Evolutionary conservation across 1,140 invertebrate genomes (phyloP), one percentile per base, ranked within the genome.

Genomic region (Trypoxylus dichotomus): DNA sequence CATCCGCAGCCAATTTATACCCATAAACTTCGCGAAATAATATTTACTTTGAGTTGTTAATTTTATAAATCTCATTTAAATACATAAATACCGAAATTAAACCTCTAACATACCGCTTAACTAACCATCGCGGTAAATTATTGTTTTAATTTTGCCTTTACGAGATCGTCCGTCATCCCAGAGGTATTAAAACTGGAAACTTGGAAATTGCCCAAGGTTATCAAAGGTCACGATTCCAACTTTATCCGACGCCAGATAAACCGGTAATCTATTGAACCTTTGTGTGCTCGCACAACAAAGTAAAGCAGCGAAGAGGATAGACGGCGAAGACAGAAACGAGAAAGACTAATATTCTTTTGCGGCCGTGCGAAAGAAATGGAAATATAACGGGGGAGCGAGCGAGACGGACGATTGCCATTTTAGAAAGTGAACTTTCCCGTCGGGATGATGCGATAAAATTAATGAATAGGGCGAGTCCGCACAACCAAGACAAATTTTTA

Each of bases 201-300:
- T 68, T 68, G 60, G 60, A 68, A 68, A 68, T 68, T 68, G 60
- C 60, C 60, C 60, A 68, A 68, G 60, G 60, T 68, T 68, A 68
- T 68, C 60, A 68, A 68, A 68, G 60, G 60, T 68, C 60, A 68
- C 60, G 60, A 68, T 68, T 68, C 60, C 27, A 24, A 27, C 60
- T 68, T 68, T 68, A 68, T 68, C 60, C 60, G 60, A 15, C 60
- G 60, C 60, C 60, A 27, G 60, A 68, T 68, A 68, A 68, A 68
- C 60, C 60, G 60, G 60, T 68, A 68, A 68, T 68, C 60, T 68
- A 68, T 68, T 68, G 60, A 29, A 68, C 60, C 60, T 68, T 68
- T 68, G 60, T 68, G 60, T 25, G 60, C 60, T 68, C 7, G 60
- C 60, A 68, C 60, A 68, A 68, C 60, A 68, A 68, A 68, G 60